Percentiles rank a stretch among this genome's conserved stretches.
Conservation (phyloP, 2,888 invertebrate genomes). For the Spilosoma lubricipeda region DNA sequence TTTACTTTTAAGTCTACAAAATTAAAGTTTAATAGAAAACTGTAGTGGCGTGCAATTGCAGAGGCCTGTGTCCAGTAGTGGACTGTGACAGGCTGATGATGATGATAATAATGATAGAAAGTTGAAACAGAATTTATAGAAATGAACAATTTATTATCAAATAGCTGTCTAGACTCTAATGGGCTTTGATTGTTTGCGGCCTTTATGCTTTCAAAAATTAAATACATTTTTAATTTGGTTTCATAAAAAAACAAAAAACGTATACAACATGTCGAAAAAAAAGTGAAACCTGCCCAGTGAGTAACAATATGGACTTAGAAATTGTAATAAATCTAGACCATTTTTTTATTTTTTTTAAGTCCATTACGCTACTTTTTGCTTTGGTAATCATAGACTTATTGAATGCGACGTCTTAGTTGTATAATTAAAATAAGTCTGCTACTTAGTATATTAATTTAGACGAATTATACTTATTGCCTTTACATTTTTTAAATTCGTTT, state of each 20-base stretch:
- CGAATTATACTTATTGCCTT: too few relatives aligned
- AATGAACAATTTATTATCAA: neutral
- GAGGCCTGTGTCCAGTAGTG: too few relatives aligned
- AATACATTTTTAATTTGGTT: neutral
- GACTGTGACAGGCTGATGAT: too few relatives aligned
- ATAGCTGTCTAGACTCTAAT: neutral
- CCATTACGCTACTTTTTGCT: constrained; percentile 31
- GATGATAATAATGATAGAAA: neutral
- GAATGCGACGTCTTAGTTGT: constrained; percentile 43
- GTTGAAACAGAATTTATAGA: too few relatives aligned
- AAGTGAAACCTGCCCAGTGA: constrained; percentile 9
- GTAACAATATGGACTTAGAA: constrained; percentile 21
- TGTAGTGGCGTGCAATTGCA: too few relatives aligned
- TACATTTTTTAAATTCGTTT: too few relatives aligned
- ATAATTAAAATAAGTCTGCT: constrained; percentile 33
- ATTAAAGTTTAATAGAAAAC: too few relatives aligned
- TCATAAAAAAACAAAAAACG: neutral
- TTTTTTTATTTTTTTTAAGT: constrained; percentile 34
- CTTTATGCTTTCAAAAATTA: neutral
- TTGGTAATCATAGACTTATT: constrained; percentile 35
- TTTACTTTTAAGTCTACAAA: neutral
- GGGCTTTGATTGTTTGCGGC: neutral
- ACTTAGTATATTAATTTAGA: constrained; percentile 24
- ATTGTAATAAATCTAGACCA: constrained; percentile 25
- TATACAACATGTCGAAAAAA: neutral